Percentiles rank a stretch among this genome's conserved stretches.
These are phyloP conservation scores for Stigmatopora nigra DNA, from an alignment of 2,113 vertebrate species.

Conservation along the genomic window DNA sequence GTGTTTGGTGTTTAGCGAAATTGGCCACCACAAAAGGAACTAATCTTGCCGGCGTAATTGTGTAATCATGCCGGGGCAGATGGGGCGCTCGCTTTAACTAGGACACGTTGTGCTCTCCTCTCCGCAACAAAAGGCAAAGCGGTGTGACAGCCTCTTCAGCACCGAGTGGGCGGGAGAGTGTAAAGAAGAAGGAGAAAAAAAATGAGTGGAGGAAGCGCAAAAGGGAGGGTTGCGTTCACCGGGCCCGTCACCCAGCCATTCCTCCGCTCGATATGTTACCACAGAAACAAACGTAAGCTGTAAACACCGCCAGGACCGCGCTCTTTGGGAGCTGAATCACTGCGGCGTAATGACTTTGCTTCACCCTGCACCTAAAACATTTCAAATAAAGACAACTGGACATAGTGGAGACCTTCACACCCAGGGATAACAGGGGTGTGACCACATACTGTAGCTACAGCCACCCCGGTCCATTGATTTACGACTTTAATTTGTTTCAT, in stretches of 20 bases:
- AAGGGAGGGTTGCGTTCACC: conserved; percentile 50
- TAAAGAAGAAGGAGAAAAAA: conserved; percentile 38
- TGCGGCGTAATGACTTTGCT: conserved; percentile 62
- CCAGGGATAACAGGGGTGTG: background rate
- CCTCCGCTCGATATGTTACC: conserved; percentile 68
- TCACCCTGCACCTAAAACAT: conserved; percentile 62
- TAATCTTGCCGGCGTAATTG: conserved; percentile 72
- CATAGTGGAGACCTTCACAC: conserved; percentile 1
- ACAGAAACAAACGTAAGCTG: conserved; percentile 71
- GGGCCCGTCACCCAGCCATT: conserved; percentile 44
- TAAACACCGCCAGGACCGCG: conserved; percentile 63
- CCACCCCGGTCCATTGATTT: background rate
- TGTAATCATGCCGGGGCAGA: conserved; percentile 72
- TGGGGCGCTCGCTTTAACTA: conserved; percentile 72
- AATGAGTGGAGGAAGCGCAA: conserved; percentile 36
- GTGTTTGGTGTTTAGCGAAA: conserved; percentile 56
- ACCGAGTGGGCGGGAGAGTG: conserved; percentile 65
- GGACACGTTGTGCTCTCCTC: conserved; percentile 71
- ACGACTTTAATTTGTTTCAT: too few relatives aligned
- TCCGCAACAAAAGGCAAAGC: conserved; percentile 70
- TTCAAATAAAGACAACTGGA: conserved; percentile 67
- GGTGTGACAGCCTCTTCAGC: conserved; percentile 68
- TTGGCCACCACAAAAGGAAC: conserved; percentile 68
- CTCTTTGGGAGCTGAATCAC: conserved; percentile 67
- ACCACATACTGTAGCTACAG: background rate